Percentiles rank a stretch among this genome's conserved stretches.
Evolutionary conservation across 2,888 invertebrate genomes (phyloP).

Genomic region (Icerya purchasi): DNA sequence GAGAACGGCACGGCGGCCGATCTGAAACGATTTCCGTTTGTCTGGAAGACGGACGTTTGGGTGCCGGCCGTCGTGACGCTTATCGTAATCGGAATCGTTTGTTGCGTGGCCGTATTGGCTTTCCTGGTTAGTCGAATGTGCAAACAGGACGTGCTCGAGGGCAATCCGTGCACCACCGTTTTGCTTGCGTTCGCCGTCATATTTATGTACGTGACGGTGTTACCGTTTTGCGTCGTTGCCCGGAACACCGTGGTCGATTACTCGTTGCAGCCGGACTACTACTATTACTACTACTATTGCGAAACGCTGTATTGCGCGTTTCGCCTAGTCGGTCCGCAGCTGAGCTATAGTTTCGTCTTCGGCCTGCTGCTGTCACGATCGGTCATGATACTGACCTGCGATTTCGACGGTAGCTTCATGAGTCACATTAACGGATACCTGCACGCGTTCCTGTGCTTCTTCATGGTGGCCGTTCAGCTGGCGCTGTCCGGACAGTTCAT

Average conservation of each 20-base stretch:
- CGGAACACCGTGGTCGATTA: background rate
- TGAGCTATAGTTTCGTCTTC: constrained; percentile 38
- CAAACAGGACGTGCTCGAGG: constrained; percentile 40
- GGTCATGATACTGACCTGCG: constrained; percentile 41
- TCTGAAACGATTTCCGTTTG: background rate
- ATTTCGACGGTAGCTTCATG: constrained; percentile 39
- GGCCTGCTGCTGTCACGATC: constrained; percentile 40
- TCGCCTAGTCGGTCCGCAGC: constrained; percentile 28
- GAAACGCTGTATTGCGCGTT: constrained; percentile 22
- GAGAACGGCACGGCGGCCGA: background rate
- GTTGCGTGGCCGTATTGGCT: constrained; percentile 39
- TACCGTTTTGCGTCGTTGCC: constrained; percentile 25
- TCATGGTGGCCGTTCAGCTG: constrained; percentile 29
- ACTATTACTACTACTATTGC: background rate
- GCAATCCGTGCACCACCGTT: constrained; percentile 35
- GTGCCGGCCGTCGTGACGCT: constrained; percentile 32
- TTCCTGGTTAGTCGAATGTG: constrained; percentile 42
- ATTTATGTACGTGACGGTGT: constrained; percentile 25
- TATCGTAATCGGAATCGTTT: constrained; percentile 39
- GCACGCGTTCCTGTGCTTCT: constrained; percentile 34
- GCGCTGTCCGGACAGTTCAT: constrained; percentile 24
- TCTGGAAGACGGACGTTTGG: constrained; percentile 13
- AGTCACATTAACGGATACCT: constrained; percentile 48
- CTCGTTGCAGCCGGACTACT: constrained; percentile 12
- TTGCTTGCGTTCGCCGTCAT: constrained; percentile 27